These are phyloP conservation scores for Ranitomeya imitator DNA, from an alignment of 2,113 vertebrate genomes.

Conservation along the genomic window DNA sequence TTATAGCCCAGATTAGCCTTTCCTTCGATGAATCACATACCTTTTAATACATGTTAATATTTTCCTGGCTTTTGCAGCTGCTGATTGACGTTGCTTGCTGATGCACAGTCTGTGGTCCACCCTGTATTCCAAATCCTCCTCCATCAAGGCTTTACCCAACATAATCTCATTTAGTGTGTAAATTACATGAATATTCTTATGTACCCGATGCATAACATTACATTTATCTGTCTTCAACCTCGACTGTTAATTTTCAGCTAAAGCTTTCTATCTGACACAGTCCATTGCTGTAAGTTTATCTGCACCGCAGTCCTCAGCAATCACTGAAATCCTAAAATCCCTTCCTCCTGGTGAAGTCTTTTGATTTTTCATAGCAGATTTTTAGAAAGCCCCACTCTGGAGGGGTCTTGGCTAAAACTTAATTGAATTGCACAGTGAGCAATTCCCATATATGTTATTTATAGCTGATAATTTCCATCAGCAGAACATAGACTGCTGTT, in stretches of 20 bases:
- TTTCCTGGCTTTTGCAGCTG: conserved; percentile 17
- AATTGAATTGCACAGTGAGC: background rate
- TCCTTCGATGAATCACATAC: conserved; percentile 22
- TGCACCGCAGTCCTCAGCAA: background rate
- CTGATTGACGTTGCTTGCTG: conserved; percentile 33
- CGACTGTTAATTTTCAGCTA: conserved; percentile 10
- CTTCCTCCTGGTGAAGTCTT: background rate
- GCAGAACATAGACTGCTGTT: background rate
- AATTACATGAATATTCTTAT: conserved; percentile 41
- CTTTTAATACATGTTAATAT: conserved; percentile 39
- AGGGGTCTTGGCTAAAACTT: background rate
- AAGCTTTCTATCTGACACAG: conserved; percentile 9
- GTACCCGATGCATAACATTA: conserved; percentile 38
- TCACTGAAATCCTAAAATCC: conserved; percentile 6
- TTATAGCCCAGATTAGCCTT: background rate
- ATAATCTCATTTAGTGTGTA: conserved; percentile 43
- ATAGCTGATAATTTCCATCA: background rate
- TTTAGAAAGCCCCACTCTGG: background rate
- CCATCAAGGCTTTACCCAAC: conserved; percentile 39
- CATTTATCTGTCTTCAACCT: conserved; percentile 34
- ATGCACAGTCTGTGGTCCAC: conserved; percentile 45
- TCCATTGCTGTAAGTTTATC: conserved; percentile 4
- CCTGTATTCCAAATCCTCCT: conserved; percentile 33
- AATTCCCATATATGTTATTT: background rate
- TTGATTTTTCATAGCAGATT: background rate